These are phyloP conservation scores for Aphidius colemani DNA, from an alignment of 2,888 invertebrate genomes.

Conservation along the genomic window DNA sequence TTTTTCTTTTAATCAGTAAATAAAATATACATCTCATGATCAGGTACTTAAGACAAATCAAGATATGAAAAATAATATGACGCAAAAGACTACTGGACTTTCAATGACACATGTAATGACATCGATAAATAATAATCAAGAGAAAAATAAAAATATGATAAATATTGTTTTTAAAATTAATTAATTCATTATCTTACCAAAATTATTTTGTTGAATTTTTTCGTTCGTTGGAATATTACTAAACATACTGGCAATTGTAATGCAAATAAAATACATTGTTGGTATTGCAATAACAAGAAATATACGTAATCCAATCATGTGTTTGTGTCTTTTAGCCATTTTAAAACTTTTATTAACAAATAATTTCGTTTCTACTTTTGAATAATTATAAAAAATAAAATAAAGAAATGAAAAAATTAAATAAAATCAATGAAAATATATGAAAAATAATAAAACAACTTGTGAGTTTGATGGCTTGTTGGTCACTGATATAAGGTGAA, in stretches of 20 bases:
- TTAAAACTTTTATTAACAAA: slow-evolving; percentile 6
- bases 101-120: not conserved
- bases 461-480: slow-evolving; percentile 20
- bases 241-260: slow-evolving; percentile 40
- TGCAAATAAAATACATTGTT: slow-evolving; percentile 46
- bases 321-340: slow-evolving; percentile 49
- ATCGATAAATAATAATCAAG: slow-evolving; percentile 12
- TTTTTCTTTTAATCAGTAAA: not conserved
- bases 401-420: too few species aligned
- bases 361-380: not conserved
- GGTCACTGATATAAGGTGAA: slow-evolving; percentile 31
- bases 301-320: slow-evolving; percentile 49
- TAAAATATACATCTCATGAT: too few species aligned
- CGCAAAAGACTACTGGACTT: slow-evolving; percentile 7
- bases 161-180: not conserved
- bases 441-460: slow-evolving; percentile 15
- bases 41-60: not conserved
- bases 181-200: not conserved
- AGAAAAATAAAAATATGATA: not conserved
- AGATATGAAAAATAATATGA: not conserved
- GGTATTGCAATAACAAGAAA: slow-evolving; percentile 49
- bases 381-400: not conserved
- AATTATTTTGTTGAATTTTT: slow-evolving; percentile 2
- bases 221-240: slow-evolving; percentile 31
- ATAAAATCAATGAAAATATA: not conserved